Conservation (phyloP, 2,113 vertebrate species). For the Sceloporus undulatus region DNA sequence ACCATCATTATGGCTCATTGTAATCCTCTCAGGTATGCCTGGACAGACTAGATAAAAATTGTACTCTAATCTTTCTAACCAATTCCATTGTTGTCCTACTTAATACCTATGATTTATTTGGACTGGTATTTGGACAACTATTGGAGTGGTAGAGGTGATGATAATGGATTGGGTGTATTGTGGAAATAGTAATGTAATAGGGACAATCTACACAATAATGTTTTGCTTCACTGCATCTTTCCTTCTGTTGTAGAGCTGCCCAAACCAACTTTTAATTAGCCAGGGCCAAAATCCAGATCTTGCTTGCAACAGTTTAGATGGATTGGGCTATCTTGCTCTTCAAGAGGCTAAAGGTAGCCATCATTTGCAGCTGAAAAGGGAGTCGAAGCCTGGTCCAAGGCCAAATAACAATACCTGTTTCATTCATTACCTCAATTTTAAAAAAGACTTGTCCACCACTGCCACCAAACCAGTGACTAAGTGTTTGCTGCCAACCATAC, state of each 20-base stretch:
- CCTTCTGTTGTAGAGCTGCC: neutral
- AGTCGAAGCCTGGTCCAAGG: neutral
- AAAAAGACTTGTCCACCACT: neutral
- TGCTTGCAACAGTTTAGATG: neutral
- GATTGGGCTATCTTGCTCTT: neutral
- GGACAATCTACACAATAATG: neutral
- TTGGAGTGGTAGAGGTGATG: too few species aligned
- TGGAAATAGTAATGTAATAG: neutral
- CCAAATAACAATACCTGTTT: neutral
- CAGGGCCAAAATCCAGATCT: neutral
- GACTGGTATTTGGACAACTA: too few species aligned
- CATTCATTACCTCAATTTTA: constrained; percentile 1
- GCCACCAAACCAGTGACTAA: too few species aligned
- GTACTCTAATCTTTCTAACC: neutral
- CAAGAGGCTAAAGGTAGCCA: neutral
- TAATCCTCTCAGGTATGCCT: neutral
- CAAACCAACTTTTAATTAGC: neutral
- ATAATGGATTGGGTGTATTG: neutral
- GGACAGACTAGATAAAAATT: neutral
- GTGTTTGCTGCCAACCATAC: neutral
- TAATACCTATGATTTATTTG: neutral
- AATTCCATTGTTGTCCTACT: neutral
- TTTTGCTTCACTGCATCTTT: neutral
- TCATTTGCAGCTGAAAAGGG: neutral
- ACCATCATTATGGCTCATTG: neutral